Base-by-base conservation (phyloP, 2,113 vertebrate genomes). In the Nothobranchius kuhntae region DNA sequence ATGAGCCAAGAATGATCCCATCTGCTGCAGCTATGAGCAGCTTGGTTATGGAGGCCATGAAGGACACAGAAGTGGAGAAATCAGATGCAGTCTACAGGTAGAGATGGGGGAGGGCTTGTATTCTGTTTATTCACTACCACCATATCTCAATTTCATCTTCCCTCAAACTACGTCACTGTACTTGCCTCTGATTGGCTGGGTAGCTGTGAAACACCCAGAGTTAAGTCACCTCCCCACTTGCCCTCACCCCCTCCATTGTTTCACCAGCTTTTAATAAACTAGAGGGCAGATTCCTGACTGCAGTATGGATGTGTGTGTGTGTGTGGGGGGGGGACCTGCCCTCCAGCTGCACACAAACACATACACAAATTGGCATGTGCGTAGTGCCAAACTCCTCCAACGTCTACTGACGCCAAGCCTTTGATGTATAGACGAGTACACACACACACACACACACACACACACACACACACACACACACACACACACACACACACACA, bases 241-340 rank as follows among this genome's bases (percentile, higher is more conserved):
- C 69, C 70, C 77, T 13, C 60, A 71, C 74, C 87, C 80, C 79
- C 80, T 84, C 91, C 83, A 91, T 91, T 91, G 91, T 93, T 92
- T 92, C 89, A 89, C 73, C 82, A 83, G 90, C 92, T 93, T 93
- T 94, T 93, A 94, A 94, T 93, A 93, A 93, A 93, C 89, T 91
- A 91, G 91, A 93, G 92, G 91, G 91, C 91, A 93, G 91, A 94
- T 93, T 93, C 91, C 91, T 88, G 79, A 85, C 75, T 76, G 78
- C 55, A 70, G 72, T 13, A 50, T 44, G 50, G 30, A 4, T 3
- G 30, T 30, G 57, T 9, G 30, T 3, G 30, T 30, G 57, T 9
- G 54, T 11, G 48, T 35, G 14, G 40, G 35, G 70, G 63, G 21
- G 26, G 57, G 75, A 81, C 85, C 75, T 81, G 77, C 78, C 72